Base-by-base conservation (phyloP, 2,797 vertebrate genomes). In the Paedocypris micromegethes region DNA sequence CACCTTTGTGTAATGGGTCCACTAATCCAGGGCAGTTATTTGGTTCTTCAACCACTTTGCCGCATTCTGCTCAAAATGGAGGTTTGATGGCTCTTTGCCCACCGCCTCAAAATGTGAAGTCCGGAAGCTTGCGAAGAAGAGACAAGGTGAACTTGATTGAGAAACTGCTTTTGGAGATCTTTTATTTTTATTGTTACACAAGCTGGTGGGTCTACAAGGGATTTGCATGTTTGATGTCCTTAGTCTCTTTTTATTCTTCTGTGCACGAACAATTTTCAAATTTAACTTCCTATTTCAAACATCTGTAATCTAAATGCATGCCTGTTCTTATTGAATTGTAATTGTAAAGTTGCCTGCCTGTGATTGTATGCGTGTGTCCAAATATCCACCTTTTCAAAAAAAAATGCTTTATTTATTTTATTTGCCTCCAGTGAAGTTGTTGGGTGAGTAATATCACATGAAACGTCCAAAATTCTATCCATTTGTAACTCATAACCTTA, bases 71-170 rank as follows among this genome's bases (percentile, higher is more conserved):
- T 44, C 66, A 72, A 63, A 72, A 56, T 45, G 70, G 63, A 52
- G 66, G 94, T 61, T 89, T 93, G 73, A 90, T 95, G 83, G 86
- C 91, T 78, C 89, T 98, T 89, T 93, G 81, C 80, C 95, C 94
- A 73, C 96, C 96, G 83, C 95, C 95, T 66, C 93, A 93, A 87
- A 98, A 80, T 83, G 83, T 87, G 83, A 98, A 96, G 83, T 87
- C 90, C 2, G 93, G 93, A 92, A 91, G 91, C 88, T 91, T 92
- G 88, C 92, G 93, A 86, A 92, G 92, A 83, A 90, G 86, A 77
- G 83, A 87, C 85, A 95, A 98, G 96, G 95, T 98, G 94, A 98
- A 88, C 57, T 67, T 67, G 5, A 46, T 42, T 4, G 4, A 44
- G 3, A 60, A 60, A n/a, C 44, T 54, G 4, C 3, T 41, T 53